phyloP scores from a whole-genome alignment of 2,797 vertebrate species.

The Anguilla anguilla region DNA sequence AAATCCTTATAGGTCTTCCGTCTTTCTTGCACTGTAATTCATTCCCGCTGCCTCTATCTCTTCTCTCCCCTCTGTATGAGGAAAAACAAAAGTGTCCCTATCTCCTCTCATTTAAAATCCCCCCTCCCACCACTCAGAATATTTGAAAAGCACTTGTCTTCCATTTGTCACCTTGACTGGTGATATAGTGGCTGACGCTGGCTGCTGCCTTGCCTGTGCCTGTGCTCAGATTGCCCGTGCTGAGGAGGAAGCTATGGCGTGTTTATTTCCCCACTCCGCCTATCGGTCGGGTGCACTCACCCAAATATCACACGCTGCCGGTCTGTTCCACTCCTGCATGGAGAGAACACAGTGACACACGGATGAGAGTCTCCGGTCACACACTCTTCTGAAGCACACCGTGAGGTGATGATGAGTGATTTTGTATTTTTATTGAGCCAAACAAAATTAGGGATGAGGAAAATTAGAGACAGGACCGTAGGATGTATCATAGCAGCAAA shows the following conservation, averaged over 20 bases:
- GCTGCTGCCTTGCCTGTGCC: slow-evolving; percentile 64
- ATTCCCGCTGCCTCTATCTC: slow-evolving; percentile 26
- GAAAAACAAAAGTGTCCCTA: slow-evolving; percentile 46
- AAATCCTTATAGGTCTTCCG: slow-evolving; percentile 33
- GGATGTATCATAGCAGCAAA: neutral
- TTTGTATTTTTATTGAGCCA: neutral
- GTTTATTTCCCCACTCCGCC: slow-evolving; percentile 35
- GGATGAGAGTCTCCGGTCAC: neutral
- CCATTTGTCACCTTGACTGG: slow-evolving; percentile 74
- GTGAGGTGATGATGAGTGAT: slow-evolving; percentile 6
- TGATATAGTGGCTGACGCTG: slow-evolving; percentile 72
- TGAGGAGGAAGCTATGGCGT: slow-evolving; percentile 40
- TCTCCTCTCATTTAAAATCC: slow-evolving; percentile 43
- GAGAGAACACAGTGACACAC: neutral
- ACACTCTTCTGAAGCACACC: neutral
- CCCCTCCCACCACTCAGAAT: slow-evolving; percentile 52
- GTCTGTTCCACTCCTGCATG: slow-evolving; percentile 36
- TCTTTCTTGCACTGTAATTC: slow-evolving; percentile 38
- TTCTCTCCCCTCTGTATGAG: slow-evolving; percentile 47
- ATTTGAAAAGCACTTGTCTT: slow-evolving; percentile 70
- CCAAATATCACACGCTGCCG: slow-evolving; percentile 49
- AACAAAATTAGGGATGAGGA: neutral
- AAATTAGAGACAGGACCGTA: neutral
- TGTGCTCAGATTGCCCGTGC: slow-evolving; percentile 60
- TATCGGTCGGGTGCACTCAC: slow-evolving; percentile 46